A percentile compares a stretch with the other conserved stretches of the same genome.
Evolutionary conservation across 2,113 vertebrate genomes (phyloP).

Genomic region (Chunga burmeisteri): DNA sequence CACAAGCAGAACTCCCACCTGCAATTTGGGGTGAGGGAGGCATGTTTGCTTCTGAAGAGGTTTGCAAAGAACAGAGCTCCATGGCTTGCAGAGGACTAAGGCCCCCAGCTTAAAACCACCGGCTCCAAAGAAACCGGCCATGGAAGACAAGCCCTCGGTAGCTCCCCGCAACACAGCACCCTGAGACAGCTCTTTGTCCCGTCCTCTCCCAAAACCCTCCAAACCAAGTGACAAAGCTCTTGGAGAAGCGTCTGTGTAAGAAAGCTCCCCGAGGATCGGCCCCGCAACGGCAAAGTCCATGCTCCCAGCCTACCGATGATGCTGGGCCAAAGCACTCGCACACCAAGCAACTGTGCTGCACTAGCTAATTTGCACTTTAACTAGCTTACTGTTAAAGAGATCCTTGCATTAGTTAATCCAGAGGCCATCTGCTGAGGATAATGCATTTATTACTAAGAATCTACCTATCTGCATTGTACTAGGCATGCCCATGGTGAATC

Average conservation of each 20-base stretch:
- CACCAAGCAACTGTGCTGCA: not conserved
- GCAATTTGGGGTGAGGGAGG: not conserved
- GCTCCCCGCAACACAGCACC: fast-evolving
- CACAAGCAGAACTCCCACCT: not conserved
- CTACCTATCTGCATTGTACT: not conserved
- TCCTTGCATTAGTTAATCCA: not conserved
- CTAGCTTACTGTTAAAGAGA: not conserved
- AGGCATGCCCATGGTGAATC: not conserved
- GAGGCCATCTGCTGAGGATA: not conserved
- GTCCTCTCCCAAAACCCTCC: fast-evolving
- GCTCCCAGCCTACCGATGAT: not conserved
- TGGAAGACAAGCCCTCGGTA: fast-evolving
- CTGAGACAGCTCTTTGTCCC: not conserved
- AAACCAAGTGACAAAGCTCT: fast-evolving
- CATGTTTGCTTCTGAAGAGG: not conserved
- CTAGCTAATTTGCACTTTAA: not conserved
- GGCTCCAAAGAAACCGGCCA: fast-evolving
- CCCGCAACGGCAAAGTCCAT: fast-evolving
- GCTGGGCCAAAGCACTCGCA: not conserved
- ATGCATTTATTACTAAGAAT: not conserved
- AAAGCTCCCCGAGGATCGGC: not conserved
- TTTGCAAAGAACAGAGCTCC: not conserved
- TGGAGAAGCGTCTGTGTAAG: too few relatives aligned
- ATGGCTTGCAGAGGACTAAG: not conserved
- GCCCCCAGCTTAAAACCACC: not conserved